Base-by-base conservation (phyloP, 2,888 invertebrate species). In the Cataglyphis albicans region DNA sequence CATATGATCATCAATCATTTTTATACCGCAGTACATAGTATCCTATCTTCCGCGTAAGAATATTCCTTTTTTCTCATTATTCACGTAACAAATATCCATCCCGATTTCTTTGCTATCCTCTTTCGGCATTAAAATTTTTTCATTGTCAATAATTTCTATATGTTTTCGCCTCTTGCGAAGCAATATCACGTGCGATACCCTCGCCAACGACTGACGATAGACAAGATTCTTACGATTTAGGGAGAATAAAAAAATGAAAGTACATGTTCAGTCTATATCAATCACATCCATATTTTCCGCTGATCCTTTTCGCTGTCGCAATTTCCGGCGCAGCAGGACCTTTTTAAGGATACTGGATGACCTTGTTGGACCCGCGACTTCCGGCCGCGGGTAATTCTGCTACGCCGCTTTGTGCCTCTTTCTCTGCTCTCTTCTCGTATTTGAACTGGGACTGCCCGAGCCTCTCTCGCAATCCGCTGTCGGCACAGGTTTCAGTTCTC, bases 341-440 rank as follows among this genome's bases (percentile, higher is more conserved):
- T 93, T 87, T 89, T 91, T 94, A 75, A 94, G 91, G 87, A 93
- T 92, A 88, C 91, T 93, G 84, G 92, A 91, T 81, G 93, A 91
- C 87, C 91, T 90, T 48, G 44, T 15, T 85, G 92, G 90, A 90
- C 92, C 93, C 94, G 93, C 91, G 91, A 93, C 93, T 87, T 92
- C 93, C 82, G 91, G 93, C 91, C 94, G 94, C 94, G 93, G 92
- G 92, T 89, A 88, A 92, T 92, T 91, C 90, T 92, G 94, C 91
- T 97, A 97, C 96, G 97, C 96, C 25, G 96, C 95, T 95, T 97
- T 97, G 92, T 97, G 96, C 91, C 97, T 97, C 92, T 96, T 97
- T 87, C 96, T 95, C 63, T 96, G 96, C 84, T 97, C 96, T 81
- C 96, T 95, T 83, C 95, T 93, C 78, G 85, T 63, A 32, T 82